phyloP scores from a whole-genome alignment of 2,113 vertebrate species.

The Vulpes ferrilata region DNA sequence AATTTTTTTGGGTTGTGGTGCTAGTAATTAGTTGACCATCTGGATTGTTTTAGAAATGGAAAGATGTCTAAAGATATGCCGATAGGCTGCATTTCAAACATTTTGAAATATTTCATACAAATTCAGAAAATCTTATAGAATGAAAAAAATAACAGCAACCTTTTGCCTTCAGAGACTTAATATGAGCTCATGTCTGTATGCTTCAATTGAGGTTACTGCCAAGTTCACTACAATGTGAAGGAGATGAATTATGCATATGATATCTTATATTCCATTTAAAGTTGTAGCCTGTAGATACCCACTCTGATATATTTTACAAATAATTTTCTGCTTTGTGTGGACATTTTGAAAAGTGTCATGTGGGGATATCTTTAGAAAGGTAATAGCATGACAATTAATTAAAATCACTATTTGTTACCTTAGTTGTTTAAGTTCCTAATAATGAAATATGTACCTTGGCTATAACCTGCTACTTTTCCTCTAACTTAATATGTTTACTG shows the following conservation, averaged over 20 bases:
- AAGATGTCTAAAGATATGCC: constrained; percentile 39
- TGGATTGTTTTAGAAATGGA: constrained; percentile 10
- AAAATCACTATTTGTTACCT: neutral
- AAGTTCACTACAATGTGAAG: neutral
- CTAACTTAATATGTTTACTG: neutral
- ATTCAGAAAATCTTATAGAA: constrained; percentile 40
- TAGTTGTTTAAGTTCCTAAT: neutral
- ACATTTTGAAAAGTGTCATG: neutral
- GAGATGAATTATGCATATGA: constrained; percentile 4
- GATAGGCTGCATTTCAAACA: neutral
- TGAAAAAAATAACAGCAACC: constrained; percentile 49
- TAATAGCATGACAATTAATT: constrained; percentile 16
- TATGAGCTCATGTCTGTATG: neutral
- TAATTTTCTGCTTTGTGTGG: constrained; percentile 12
- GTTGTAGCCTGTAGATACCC: neutral
- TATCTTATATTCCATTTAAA: constrained; percentile 17
- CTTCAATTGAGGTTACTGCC: constrained; percentile 17
- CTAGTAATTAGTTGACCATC: neutral
- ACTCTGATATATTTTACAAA: constrained; percentile 29
- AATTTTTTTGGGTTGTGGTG: neutral
- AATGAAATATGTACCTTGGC: neutral
- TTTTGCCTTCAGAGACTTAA: constrained; percentile 52
- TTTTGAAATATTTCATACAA: constrained; percentile 34
- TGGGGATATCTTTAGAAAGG: neutral
- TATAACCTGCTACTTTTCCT: neutral